phyloP scores from a whole-genome alignment of 2,797 vertebrate species.

The Rhabdophis nuchalis region DNA sequence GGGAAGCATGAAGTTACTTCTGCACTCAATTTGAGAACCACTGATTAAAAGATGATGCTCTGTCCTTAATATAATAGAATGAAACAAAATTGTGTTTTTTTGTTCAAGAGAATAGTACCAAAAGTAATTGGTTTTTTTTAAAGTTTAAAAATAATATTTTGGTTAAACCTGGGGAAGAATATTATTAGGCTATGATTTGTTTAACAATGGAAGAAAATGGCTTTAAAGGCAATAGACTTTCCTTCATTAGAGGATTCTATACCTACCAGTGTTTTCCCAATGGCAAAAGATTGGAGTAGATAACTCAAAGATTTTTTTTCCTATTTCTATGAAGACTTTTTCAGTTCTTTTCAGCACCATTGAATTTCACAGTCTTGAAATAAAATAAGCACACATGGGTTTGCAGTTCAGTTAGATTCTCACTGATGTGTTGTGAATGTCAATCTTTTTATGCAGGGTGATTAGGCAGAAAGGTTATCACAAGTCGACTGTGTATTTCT shows the following conservation, averaged over 20 bases:
- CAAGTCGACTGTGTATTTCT: not conserved
- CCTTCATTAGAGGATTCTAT: not conserved
- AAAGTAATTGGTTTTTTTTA: not conserved
- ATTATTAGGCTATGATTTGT: not conserved
- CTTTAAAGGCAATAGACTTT: not conserved
- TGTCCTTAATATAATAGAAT: not conserved
- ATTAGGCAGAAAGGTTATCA: not conserved
- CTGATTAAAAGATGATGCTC: not conserved
- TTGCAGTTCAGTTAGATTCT: not conserved
- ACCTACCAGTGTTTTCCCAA: not conserved
- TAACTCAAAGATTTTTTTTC: not conserved
- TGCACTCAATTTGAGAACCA: not conserved
- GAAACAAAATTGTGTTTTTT: not conserved
- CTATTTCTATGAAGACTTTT: not conserved
- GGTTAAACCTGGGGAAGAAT: not conserved
- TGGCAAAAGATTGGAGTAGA: not conserved
- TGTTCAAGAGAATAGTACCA: not conserved
- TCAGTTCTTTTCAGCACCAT: not conserved
- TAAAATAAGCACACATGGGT: not conserved
- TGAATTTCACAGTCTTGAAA: not conserved
- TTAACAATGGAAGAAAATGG: not conserved
- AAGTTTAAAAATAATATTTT: not conserved
- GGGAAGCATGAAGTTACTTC: not conserved
- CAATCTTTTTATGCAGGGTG: not conserved
- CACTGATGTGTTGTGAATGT: not conserved